Percentiles rank a stretch among this genome's conserved stretches.
Evolutionary conservation across 2,888 invertebrate species (phyloP).

Genomic region (Monoplex corrugatus): DNA sequence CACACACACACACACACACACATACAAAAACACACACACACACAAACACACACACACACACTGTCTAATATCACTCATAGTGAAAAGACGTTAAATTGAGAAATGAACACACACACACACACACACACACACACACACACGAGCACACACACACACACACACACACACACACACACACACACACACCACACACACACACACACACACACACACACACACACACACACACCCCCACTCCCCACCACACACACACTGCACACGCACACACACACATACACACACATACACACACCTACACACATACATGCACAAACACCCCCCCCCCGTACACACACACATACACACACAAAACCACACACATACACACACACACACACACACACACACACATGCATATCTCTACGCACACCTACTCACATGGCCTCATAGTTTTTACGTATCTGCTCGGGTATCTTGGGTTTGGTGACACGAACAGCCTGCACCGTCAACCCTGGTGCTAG

Average conservation of each 20-base stretch:
- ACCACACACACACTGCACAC: neutral
- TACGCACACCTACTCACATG: slow-evolving; percentile 84
- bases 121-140: neutral
- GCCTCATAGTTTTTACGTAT: slow-evolving; percentile 94
- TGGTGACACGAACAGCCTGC: slow-evolving; percentile 93
- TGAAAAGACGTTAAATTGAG: no score
- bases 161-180: neutral
- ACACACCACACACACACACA: neutral
- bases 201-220: no score
- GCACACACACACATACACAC: neutral
- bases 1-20: no score
- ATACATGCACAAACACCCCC: neutral
- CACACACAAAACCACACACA: neutral
- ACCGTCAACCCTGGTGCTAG: slow-evolving; percentile 93
- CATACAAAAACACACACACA: no score
- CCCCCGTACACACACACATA: neutral
- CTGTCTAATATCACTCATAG: no score
- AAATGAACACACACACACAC: neutral
- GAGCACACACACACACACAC: neutral
- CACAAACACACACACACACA: no score
- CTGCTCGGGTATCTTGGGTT: slow-evolving; percentile 94
- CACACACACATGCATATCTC: neutral
- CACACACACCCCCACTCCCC: neutral
- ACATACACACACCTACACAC: neutral
- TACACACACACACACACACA: neutral